Evolutionary conservation across 2,113 vertebrate genomes (phyloP).

Genomic region (Tautogolabrus adspersus): DNA sequence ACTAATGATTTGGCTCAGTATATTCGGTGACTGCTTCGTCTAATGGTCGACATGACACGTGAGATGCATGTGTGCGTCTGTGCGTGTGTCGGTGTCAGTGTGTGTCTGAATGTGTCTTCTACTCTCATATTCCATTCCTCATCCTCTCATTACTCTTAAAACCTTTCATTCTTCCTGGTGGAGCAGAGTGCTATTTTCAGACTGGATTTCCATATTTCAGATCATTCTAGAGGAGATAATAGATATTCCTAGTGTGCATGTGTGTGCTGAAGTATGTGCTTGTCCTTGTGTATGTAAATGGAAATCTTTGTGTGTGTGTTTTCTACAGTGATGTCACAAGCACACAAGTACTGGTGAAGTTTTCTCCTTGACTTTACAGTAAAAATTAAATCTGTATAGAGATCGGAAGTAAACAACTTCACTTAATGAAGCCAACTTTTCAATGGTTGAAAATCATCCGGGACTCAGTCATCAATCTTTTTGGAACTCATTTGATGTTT

Average conservation of each 20-base stretch:
- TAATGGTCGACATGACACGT: conserved; percentile 53
- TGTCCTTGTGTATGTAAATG: neutral
- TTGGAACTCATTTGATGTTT: conserved; percentile 1
- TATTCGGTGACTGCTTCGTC: conserved; percentile 51
- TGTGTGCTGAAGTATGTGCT: neutral
- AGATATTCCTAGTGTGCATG: neutral
- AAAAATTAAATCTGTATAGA: neutral
- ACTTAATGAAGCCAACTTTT: neutral
- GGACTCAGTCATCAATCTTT: neutral
- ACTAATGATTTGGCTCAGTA: conserved; percentile 41
- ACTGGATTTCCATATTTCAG: conserved; percentile 52
- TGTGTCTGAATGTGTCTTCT: neutral
- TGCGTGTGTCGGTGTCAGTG: conserved; percentile 4
- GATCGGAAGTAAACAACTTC: no score
- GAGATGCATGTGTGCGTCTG: neutral
- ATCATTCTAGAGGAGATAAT: conserved; percentile 11
- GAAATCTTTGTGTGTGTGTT: neutral
- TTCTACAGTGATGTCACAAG: neutral
- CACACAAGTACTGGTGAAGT: no score
- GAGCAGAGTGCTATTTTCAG: conserved; percentile 60
- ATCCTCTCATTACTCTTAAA: conserved; percentile 65
- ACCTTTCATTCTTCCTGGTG: conserved; percentile 29
- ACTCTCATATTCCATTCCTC: conserved; percentile 35
- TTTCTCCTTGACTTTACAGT: no score
- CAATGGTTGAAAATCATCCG: neutral